phyloP scores from a whole-genome alignment of 2,888 invertebrate species.

The Allophyes oxyacanthae region DNA sequence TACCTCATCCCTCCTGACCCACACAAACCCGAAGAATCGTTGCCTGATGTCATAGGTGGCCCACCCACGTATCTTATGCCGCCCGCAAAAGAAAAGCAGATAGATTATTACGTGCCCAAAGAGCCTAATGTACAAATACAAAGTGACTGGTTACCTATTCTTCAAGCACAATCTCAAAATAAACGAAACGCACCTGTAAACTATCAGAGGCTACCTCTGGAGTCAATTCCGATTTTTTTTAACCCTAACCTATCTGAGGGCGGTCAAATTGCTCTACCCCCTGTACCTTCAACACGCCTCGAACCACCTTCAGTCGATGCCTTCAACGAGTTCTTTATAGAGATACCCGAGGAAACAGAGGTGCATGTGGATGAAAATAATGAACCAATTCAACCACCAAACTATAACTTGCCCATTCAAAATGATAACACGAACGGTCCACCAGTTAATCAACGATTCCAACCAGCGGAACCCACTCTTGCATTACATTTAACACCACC shows the following conservation, averaged over 20 bases:
- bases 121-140: slow-evolving; percentile 75
- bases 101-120: slow-evolving; percentile 69
- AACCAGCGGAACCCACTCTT: slow-evolving; percentile 72
- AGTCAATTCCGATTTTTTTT: slow-evolving; percentile 62
- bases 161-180: slow-evolving; percentile 54
- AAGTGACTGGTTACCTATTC: slow-evolving; percentile 83
- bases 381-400: slow-evolving; percentile 63
- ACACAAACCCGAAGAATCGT: slow-evolving; percentile 66
- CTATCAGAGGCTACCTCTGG: slow-evolving; percentile 42
- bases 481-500: slow-evolving; percentile 73
- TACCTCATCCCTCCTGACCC: slow-evolving; percentile 76
- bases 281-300: slow-evolving; percentile 73
- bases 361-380: slow-evolving; percentile 75
- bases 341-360: slow-evolving; percentile 82
- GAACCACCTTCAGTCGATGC: slow-evolving; percentile 78
- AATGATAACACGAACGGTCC: slow-evolving; percentile 64
- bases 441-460: slow-evolving; percentile 52
- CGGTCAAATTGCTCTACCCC: slow-evolving; percentile 44
- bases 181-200: slow-evolving; percentile 38
- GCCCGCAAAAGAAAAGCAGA: slow-evolving; percentile 68
- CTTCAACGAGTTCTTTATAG: slow-evolving; percentile 71
- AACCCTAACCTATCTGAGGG: slow-evolving; percentile 51
- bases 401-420: slow-evolving; percentile 30
- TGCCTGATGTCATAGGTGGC: slow-evolving; percentile 62
- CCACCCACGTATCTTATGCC: slow-evolving; percentile 81